Conservation (phyloP, 2,888 invertebrate genomes). For the Dynastes hyllus region DNA sequence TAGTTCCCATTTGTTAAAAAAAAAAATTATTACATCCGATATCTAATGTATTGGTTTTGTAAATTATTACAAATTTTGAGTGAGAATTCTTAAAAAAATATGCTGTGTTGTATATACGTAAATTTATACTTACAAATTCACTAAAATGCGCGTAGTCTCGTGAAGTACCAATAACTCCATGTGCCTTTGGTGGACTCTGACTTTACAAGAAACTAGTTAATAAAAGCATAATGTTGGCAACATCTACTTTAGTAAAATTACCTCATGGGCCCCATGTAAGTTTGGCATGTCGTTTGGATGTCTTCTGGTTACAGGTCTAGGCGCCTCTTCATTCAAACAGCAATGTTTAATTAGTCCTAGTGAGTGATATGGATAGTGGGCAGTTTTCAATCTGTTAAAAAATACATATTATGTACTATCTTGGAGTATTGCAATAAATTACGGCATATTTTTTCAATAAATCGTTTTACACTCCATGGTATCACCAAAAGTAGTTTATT, state of each 20-base stretch:
- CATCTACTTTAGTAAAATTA: slow-evolving; percentile 31
- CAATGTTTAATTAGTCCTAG: slow-evolving; percentile 35
- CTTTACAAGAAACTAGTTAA: slow-evolving; percentile 49
- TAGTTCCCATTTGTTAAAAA: too few species aligned
- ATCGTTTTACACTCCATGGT: too few species aligned
- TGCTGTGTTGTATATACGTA: not conserved
- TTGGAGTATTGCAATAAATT: not conserved
- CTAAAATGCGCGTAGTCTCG: slow-evolving; percentile 8
- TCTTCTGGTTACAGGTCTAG: slow-evolving; percentile 56
- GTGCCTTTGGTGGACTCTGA: slow-evolving; percentile 48
- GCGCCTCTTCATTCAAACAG: slow-evolving; percentile 19
- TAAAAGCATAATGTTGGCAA: slow-evolving; percentile 24
- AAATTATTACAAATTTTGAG: too few species aligned
- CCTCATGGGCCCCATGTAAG: slow-evolving; percentile 25
- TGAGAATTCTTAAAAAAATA: not conserved
- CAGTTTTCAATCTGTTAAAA: slow-evolving; percentile 42
- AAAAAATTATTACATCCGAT: too few species aligned
- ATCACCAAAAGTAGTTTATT: too few species aligned
- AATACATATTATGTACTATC: not conserved
- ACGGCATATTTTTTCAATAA: slow-evolving; percentile 11
- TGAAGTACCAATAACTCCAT: not conserved
- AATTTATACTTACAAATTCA: slow-evolving; percentile 11
- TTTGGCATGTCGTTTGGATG: slow-evolving; percentile 53
- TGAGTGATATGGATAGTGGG: slow-evolving; percentile 43
- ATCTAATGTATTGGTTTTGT: too few species aligned